phyloP scores from a whole-genome alignment of 2,797 vertebrate species.

The Eurystomus glaucurus region DNA sequence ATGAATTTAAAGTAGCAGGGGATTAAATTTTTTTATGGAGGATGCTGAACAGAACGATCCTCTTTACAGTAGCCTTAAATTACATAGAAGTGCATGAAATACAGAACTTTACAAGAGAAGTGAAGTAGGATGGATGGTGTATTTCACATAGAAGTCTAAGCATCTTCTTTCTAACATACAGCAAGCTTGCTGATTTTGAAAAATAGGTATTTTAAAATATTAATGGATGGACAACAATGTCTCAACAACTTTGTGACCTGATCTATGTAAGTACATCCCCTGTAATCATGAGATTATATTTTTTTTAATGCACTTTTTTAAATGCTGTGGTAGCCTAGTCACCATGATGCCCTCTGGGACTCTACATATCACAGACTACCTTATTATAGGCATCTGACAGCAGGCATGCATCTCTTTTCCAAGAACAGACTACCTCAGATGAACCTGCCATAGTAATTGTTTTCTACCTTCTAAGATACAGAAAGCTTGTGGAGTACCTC shows the following conservation, averaged over 20 bases:
- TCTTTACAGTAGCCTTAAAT: neutral
- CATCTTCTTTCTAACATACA: neutral
- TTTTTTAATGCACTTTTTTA: neutral
- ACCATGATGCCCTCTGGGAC: neutral
- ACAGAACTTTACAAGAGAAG: neutral
- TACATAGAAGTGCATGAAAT: neutral
- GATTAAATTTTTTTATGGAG: neutral
- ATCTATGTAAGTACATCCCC: neutral
- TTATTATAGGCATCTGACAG: neutral
- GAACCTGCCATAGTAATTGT: neutral
- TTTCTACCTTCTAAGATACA: neutral
- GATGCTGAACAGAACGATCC: neutral
- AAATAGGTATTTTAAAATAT: neutral
- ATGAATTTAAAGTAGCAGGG: constrained; percentile 31
- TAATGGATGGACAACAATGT: neutral
- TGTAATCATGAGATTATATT: neutral
- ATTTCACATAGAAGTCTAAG: neutral
- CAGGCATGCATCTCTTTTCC: neutral
- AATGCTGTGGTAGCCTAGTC: neutral
- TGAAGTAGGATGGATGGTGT: neutral
- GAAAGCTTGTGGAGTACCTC: neutral
- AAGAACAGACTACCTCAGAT: neutral
- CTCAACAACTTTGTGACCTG: neutral
- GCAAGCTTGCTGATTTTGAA: neutral
- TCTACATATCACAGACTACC: neutral